Percentiles rank a stretch among this genome's conserved stretches.
phyloP scores from a whole-genome alignment of 2,797 vertebrate species.

The Bovichtus diacanthus region DNA sequence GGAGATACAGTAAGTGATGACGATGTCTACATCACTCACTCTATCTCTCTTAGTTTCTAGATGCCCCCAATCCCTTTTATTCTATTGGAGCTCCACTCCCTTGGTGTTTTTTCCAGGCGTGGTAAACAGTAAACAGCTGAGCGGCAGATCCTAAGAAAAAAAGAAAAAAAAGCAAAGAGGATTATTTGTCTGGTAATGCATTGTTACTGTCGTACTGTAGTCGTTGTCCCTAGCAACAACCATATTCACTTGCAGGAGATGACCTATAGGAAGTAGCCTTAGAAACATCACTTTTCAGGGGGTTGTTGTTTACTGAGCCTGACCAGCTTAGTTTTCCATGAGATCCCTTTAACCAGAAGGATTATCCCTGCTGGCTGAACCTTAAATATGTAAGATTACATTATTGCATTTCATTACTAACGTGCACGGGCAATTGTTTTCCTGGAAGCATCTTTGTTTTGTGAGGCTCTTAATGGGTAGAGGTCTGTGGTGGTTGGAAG shows the following conservation, averaged over 20 bases:
- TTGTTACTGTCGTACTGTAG: constrained; percentile 28
- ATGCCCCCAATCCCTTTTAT: constrained; percentile 4
- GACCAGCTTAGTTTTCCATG: constrained; percentile 51
- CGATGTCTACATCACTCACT: background rate
- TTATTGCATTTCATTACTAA: constrained; percentile 58
- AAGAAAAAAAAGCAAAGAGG: no score
- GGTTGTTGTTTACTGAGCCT: constrained; percentile 73
- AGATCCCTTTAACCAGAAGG: constrained; percentile 75
- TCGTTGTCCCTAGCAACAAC: constrained; percentile 39
- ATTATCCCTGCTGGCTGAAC: constrained; percentile 67
- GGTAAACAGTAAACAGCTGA: constrained; percentile 68
- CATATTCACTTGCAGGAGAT: constrained; percentile 24
- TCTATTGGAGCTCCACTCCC: background rate
- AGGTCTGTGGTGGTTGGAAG: background rate
- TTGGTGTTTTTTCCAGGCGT: constrained; percentile 31
- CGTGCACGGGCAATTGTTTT: constrained; percentile 56
- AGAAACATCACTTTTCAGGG: constrained; percentile 34
- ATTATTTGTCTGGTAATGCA: constrained; percentile 67
- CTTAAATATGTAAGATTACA: constrained; percentile 76
- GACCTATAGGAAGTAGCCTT: constrained; percentile 13
- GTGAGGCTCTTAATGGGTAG: background rate
- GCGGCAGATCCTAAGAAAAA: constrained; percentile 6
- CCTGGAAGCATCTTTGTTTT: constrained; percentile 57
- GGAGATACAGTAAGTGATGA: background rate
- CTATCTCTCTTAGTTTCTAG: background rate